Base-by-base conservation (phyloP, 2,797 vertebrate species). In the Bucorvus abyssinicus region DNA sequence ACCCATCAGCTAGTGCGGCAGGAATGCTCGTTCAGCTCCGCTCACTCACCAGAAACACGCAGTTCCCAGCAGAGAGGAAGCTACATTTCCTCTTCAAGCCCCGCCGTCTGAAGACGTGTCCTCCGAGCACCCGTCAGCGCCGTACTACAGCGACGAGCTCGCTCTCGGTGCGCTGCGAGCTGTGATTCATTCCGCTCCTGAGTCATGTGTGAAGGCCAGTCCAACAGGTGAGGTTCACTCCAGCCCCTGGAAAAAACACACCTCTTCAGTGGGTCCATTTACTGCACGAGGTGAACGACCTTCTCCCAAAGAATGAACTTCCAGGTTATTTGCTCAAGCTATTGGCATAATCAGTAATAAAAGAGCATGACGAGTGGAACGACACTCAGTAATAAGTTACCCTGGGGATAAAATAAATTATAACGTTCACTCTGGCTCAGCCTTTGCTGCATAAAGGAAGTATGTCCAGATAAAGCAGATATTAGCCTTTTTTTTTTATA, bases 201-300 rank as follows among this genome's bases (percentile, higher is more conserved):
- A 94, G 74, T 93, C 94, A 90, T 63, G 75, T 45, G 80, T 83
- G 67, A 81, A 90, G 81, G 65, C 21, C 78, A 77, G 69, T 73
- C 47, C 91, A 79, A 61, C 68, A 90, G 93, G 64, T 71, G 89
- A 95, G 82, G 91, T 81, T 87, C 73, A 56, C 93, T 85, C 57
- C 76, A 49, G 83, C 60, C 95, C 67, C 90, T 55, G 75, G 10
- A 68, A 57, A 91, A 96, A 93, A 60, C 95, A 97, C 95, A 34
- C 96, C 95, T 97, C 64, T 71, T 87, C 53, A 52, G 22, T 50
- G 64, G 69, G 87, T 84, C 75, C 74, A 61, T 85, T 84, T 85
- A 84, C 84, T 10, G 57, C 38, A 45, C 1, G 4, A 80, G 97
- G 97, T 97, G 93, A 98, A 87, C 2, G 94, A 96, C 97, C 97